Base-by-base conservation (phyloP, 2,113 vertebrate genomes). In the Sakesphorus luctuosus region DNA sequence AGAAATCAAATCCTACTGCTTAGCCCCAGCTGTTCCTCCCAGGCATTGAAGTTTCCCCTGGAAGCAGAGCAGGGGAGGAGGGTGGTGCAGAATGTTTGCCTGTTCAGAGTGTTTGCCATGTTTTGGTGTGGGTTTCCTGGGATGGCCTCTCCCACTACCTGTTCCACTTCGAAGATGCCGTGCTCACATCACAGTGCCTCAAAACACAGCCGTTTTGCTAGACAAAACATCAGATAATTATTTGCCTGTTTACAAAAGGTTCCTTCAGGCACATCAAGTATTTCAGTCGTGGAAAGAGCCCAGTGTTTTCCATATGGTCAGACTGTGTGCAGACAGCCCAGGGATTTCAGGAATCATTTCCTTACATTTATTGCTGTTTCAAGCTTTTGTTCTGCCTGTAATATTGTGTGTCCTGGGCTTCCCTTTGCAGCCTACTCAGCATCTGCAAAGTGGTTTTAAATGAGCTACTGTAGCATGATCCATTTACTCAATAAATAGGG, bases 261-360 rank as follows among this genome's bases (percentile, higher is more conserved):
- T 95, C 82, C 84, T 90, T 66, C 63, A 87, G 84, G 80, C 36
- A 24, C 3, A 31, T 73, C 59, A 67, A 73, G 63, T 82, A 61
- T 89, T 94, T 68, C 23, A 81, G 79, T 2, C 21, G 38, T 88
- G n/a, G 66, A 53, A 87, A 50, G 56, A 84, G 25, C 56, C 25
- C 28, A 49, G 71, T 26, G n/a, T 7, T 31, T 90, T 94, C 56
- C 83, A 47, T 38, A 55, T 28, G 67, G 66, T 89, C 84, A 94
- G 88, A 71, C 71, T 72, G 35, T 9, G 36, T 1, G 36, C 23
- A 90, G 90, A 68, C 63, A 71, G 63, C 2, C 40, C 28, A 58
- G 71, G 49, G 75, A 91, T 72, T 90, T 93, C 49, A 90, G 61
- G 90, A 90, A 94, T 62, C 2, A 85, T 81, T 94, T 94, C 96